Evolutionary conservation across 2,888 invertebrate genomes (phyloP).

Genomic region (Archaeoteleia sp.): DNA sequence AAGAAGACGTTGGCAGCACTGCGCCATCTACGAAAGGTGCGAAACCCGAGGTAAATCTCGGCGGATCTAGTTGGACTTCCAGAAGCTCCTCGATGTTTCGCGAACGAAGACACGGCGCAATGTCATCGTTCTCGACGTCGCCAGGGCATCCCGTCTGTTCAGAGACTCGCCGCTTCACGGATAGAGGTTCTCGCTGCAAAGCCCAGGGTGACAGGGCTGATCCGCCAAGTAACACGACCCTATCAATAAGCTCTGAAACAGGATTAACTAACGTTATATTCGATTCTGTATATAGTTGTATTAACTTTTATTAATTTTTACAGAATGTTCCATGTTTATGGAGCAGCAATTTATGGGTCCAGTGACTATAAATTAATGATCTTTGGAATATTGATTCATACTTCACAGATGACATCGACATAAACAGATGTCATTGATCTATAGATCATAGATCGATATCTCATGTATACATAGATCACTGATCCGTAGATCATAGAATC

Average conservation of each 20-base stretch:
- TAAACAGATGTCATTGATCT: too few relatives aligned
- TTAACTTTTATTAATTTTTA: too few relatives aligned
- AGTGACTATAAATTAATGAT: too few relatives aligned
- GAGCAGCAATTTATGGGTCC: too few relatives aligned
- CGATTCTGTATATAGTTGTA: too few relatives aligned
- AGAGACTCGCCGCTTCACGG: conserved; percentile 87
- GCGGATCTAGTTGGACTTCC: conserved; percentile 85
- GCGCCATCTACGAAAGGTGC: conserved; percentile 97
- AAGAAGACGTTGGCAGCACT: conserved; percentile 77
- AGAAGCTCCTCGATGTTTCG: conserved; percentile 85
- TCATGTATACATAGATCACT: too few relatives aligned
- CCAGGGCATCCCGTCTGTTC: conserved; percentile 90
- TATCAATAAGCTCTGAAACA: conserved; percentile 88
- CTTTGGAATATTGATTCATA: too few relatives aligned
- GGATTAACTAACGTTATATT: too few relatives aligned
- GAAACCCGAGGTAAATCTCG: conserved; percentile 90
- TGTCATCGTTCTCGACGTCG: conserved; percentile 86
- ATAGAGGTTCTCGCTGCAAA: conserved; percentile 88
- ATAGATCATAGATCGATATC: too few relatives aligned
- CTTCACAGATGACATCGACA: too few relatives aligned
- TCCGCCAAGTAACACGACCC: conserved; percentile 91
- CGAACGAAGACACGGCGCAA: conserved; percentile 88
- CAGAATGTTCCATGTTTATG: too few relatives aligned
- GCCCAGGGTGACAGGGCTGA: conserved; percentile 95
- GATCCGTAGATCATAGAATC: too few relatives aligned